Evolutionary conservation across 2,888 invertebrate genomes (phyloP), one percentile per base, ranked within the genome.

Genomic region (Hirtodrosophila alboralis): DNA sequence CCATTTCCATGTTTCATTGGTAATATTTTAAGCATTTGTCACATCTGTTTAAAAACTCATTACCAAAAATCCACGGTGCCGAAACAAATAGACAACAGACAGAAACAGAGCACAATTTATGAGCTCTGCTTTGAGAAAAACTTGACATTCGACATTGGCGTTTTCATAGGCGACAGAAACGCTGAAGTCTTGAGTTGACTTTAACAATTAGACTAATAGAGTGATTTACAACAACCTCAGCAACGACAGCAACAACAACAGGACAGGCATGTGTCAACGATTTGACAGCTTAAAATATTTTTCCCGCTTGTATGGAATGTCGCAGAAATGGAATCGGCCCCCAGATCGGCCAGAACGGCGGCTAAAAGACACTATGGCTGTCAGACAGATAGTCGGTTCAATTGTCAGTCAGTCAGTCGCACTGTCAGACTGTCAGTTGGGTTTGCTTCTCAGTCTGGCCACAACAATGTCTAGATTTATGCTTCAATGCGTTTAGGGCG

Each of bases 251-350:
- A 59, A 48, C 13, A 44, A 60, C 7, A 51, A 27, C 28, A 21
- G 41, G 84, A 79, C 77, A 72, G 69, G 69, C 83, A 75, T 74
- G 72, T 81, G 81, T 79, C 81, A 84, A 72, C 75, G 48, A 81
- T 84, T 83, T 83, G 81, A 83, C 81, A 83, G 83, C 67, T 84
- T 81, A 76, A 81, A 81, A 81, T 79, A 83, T 84, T 83, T 80
- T 62, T 70, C 54, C 71, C 71, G 66, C 70, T 60, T 27, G 49
- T 43, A 63, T 63, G 36, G 33, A 27, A 37, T 53, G 44, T 60
- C 31, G 58, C 59, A 33, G 63, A 63, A 75, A 69, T 64, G 48
- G 43, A 40, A 47, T 57, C 43, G 37, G 62, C 62, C 58, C 41
- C 44, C 77, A 59, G 44, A 59, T 33, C 37, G 62, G 59, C 49